Evolutionary conservation across 2,888 invertebrate genomes (phyloP), one percentile per base, ranked within the genome.

Genomic region (Stratiomys singularior): DNA sequence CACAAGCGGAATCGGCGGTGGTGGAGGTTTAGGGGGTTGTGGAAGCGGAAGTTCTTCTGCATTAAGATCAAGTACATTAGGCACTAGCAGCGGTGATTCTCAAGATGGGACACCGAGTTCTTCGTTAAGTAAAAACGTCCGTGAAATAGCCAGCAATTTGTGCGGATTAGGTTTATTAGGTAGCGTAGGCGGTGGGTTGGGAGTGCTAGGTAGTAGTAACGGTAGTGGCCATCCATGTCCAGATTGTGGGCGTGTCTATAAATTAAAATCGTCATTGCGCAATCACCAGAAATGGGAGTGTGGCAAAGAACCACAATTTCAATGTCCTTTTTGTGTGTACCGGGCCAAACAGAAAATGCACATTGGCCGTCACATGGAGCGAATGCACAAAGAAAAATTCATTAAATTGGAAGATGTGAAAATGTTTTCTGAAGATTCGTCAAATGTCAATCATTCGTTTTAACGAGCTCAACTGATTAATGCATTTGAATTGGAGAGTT

Each of bases 251-350:
- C 90, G 95, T 81, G 92, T 93, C 81, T 96, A 96, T 88, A 95
- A 95, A 87, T 90, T 95, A 82, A 95, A 95, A 88, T 94, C 94
- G 82, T 95, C 95, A 79, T 88, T 94, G 83, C 90, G 94, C 80
- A 94, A 94, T 86, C 94, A 94, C 85, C 93, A 93, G 89, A 94
- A 94, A 87, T 94, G 94, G 94, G 94, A 94, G 87, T 94, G 94
- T 87, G 93, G 94, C 84, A 94, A 94, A 86, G 94, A 94, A 87
- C 94, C 94, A 23, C 93, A 93, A 87, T 94, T 94, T 86, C 92
- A 92, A 85, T 95, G 95, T 86, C 92, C 93, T 25, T 93, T 92
- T 88, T 94, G 94, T 88, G 92, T 92, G n/a, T 94, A 94, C 86
- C 91, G 93, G 83, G 94, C 94, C 84, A 94, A 94, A 85, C 93